Base-by-base conservation (phyloP, 2,113 vertebrate species). In the Pelusios castaneus region DNA sequence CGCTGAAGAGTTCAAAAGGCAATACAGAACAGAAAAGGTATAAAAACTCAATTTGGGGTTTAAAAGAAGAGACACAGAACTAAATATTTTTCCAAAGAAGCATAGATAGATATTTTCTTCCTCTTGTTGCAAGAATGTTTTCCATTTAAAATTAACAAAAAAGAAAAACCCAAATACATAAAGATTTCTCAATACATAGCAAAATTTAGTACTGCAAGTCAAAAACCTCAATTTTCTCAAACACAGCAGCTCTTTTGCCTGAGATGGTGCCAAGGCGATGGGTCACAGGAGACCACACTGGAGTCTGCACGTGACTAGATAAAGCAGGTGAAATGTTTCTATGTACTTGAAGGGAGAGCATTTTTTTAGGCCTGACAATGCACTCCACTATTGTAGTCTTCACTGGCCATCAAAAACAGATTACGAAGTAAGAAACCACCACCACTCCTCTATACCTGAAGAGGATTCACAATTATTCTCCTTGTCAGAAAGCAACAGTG, bases 11-110 rank as follows among this genome's bases (percentile, higher is more conserved):
- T 52, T 52, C 51, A 52, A 52, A 52, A 52, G 51, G 5, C 16
- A 52, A 52, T 13, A 52, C 51, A 52, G 51, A 16, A 52, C 14
- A 17, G 13, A 17, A 52, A 52, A n/a, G n/a, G n/a, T 52, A 5
- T 17, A 52, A 4, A 17, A 47, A 52, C 51, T 52, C 51, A 52
- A 17, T 52, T 52, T 52, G 51, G 51, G 51, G 16, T 6, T 47
- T 47, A 47, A 52, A 75, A 77, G 3, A 81, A 34, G 89, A 92
- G 90, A 17, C 38, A 89, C 29, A 89, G 49, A 11, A 89, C 25
- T 88, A 94, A 52, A 52, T 38, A 89, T 85, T 85, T 96, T 92
- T 93, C 80, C 86, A 63, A 47, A 3, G 60, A 95, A 80, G 56
- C 91, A 93, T 49, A 90, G 49, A n/a, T 49, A 34, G 19, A 38